Percentiles rank a stretch among this genome's conserved stretches.
Evolutionary conservation across 2,113 vertebrate species (phyloP).

Genomic region (Platysteira castanea): DNA sequence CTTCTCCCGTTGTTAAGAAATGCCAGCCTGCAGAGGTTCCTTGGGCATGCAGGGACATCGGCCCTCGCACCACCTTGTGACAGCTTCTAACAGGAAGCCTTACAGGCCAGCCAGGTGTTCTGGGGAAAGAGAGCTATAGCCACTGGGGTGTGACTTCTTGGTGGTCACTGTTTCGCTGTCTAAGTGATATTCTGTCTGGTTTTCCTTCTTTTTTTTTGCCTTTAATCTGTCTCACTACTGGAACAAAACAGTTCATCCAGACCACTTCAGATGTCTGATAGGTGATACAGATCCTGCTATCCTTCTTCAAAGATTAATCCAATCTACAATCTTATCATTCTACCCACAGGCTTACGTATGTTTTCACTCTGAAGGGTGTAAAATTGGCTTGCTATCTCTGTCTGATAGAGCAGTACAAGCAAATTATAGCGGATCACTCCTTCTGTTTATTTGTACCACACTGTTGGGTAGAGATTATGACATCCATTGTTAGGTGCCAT

Average conservation of each 20-base stretch:
- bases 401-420: constrained; percentile 1
- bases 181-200: neutral
- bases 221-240: neutral
- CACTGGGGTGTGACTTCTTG: neutral
- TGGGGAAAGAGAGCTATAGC: neutral
- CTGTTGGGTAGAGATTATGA: constrained; percentile 11
- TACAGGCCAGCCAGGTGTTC: neutral
- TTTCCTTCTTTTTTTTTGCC: neutral
- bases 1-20: neutral
- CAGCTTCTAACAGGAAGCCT: neutral
- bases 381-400: constrained; percentile 28
- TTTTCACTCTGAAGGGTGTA: constrained; percentile 21
- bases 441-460: constrained; percentile 29
- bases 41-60: fast-evolving
- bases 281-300: neutral
- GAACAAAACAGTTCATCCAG: neutral
- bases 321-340: constrained; percentile 10
- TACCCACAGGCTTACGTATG: neutral
- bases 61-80: neutral
- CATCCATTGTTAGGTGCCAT: constrained; percentile 1
- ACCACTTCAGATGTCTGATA: constrained; percentile 3
- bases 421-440: neutral
- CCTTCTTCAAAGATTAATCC: constrained; percentile 7
- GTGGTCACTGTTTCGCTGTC: neutral
- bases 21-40: neutral